Base-by-base conservation (phyloP, 2,797 vertebrate species). In the Synaphobranchus kaupii region DNA sequence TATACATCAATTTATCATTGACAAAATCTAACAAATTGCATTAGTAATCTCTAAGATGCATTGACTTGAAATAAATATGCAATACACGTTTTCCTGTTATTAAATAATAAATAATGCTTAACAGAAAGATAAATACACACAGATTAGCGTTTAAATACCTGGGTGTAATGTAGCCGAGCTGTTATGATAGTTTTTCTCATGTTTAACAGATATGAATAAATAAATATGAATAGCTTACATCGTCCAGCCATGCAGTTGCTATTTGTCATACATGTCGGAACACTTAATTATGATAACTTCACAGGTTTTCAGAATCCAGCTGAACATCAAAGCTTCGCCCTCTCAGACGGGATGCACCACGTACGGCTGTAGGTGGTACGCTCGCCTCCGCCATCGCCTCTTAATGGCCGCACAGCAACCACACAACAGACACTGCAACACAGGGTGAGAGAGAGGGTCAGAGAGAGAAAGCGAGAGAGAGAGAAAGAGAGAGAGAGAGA, bases 341-440 rank as follows among this genome's bases (percentile, higher is more conserved):
- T 73, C 58, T 63, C 20, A 71, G 1, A 39, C 0, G 31, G 71
- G 71, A 76, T 76, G 71, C 20, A 66, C 82, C 13, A 63, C 60
- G 58, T 90, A 88, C 50, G 88, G 89, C 0, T 90, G 52, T 4
- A 86, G 83, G 84, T 91, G 90, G 0, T 88, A 92, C 0, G n/a
- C 81, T 50, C 86, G 86, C 88, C 90, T 89, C 31, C 84, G 85
- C 88, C 86, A 88, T 1, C 84, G 88, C 81, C 84, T 88, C 34
- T 83, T 90, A 25, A 92, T 31, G 80, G 88, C 54, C 25, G 85
- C 47, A 63, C 87, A 89, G 87, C 90, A 84, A 9, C 90, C 90
- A 83, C 86, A 90, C 13, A 91, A 86, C 81, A 89, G 1, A 78
- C 90, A 90, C 90, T 91, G 39, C 28, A 48, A 86, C 81, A 15